Percentiles rank a stretch among this genome's conserved stretches.
These are phyloP conservation scores for Bubo scandiacus DNA, from an alignment of 2,113 vertebrate species.

Conservation along the genomic window DNA sequence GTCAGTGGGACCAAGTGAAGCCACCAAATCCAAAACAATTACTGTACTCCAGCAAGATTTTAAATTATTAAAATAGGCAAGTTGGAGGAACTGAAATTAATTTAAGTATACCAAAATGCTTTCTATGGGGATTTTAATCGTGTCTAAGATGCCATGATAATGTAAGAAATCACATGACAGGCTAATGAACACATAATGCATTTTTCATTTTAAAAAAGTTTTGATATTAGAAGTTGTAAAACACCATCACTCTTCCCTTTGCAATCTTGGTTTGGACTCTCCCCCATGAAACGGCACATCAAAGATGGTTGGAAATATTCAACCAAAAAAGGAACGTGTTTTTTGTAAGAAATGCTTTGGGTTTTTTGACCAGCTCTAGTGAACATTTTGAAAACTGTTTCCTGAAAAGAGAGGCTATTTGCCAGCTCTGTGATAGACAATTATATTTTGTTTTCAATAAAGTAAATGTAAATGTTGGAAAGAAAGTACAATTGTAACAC, in stretches of 20 bases:
- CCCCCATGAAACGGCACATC: conserved; percentile 15
- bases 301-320: neutral
- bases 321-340: conserved; percentile 44
- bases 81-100: neutral
- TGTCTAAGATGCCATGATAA: neutral
- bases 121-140: neutral
- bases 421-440: neutral
- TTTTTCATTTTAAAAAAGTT: neutral
- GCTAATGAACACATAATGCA: neutral
- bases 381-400: conserved; percentile 4
- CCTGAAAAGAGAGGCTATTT: neutral
- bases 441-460: neutral
- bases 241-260: conserved; percentile 21
- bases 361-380: neutral
- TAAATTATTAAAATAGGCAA: neutral
- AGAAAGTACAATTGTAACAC: neutral
- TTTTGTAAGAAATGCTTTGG: conserved; percentile 37
- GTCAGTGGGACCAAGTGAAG: neutral
- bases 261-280: conserved; percentile 21
- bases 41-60: neutral
- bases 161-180: neutral
- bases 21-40: neutral
- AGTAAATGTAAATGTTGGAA: neutral
- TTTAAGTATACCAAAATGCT: neutral
- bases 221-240: conserved; percentile 12